Evolutionary conservation across 2,113 vertebrate species (phyloP).

Genomic region (Dromaius novaehollandiae): DNA sequence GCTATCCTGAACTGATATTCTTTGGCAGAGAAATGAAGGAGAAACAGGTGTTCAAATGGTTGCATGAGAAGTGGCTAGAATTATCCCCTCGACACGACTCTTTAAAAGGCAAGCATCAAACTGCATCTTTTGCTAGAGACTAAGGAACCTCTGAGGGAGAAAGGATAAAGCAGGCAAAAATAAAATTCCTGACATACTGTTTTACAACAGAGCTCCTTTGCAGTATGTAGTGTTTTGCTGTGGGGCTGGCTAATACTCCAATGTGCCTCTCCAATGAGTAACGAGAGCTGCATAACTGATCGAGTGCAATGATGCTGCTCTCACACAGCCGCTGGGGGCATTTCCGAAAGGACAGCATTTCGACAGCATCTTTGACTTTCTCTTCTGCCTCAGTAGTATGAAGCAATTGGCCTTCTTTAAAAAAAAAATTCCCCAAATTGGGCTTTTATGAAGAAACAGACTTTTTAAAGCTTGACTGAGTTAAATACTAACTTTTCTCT

Average conservation of each 20-base stretch:
- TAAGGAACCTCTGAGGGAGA: neutral
- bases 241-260: neutral
- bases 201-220: neutral
- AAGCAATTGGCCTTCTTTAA: neutral
- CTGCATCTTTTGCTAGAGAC: constrained; percentile 6
- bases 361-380: neutral
- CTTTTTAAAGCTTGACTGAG: constrained; percentile 23
- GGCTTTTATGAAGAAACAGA: constrained; percentile 26
- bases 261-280: neutral
- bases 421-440: neutral
- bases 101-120: constrained; percentile 40
- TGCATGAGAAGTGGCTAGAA: constrained; percentile 19
- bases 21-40: constrained; percentile 35
- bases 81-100: constrained; percentile 2
- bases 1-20: constrained; percentile 24
- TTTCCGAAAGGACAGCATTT: neutral
- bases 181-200: neutral
- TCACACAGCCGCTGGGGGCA: neutral
- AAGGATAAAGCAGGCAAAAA: constrained; percentile 8
- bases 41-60: constrained; percentile 44
- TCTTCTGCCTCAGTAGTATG: neutral
- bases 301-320: neutral
- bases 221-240: neutral
- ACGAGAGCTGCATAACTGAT: neutral
- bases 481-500: neutral